A percentile compares a stretch with the other conserved stretches of the same genome.
These are phyloP conservation scores for Parnassius apollo DNA, from an alignment of 2,888 invertebrate species.

Conservation along the genomic window DNA sequence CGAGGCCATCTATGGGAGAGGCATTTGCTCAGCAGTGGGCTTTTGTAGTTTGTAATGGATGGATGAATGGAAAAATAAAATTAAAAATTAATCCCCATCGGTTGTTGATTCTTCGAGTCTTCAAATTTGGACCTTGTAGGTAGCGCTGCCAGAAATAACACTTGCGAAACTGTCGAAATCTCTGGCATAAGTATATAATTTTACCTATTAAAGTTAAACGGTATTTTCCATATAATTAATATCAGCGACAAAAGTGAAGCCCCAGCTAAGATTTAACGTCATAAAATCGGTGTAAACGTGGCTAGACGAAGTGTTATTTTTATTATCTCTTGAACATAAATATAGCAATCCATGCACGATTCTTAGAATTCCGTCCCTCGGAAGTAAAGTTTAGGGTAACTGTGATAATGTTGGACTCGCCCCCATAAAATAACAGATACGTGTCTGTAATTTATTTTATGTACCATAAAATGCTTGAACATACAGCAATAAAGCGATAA, in stretches of 20 bases:
- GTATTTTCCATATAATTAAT: too few relatives aligned
- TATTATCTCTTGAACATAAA: conserved; percentile 26
- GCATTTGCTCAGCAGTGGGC: too few relatives aligned
- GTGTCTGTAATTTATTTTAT: conserved; percentile 55
- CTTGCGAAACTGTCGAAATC: too few relatives aligned
- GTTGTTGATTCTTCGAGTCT: too few relatives aligned
- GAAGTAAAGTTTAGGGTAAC: conserved; percentile 22
- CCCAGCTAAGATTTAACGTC: conserved; percentile 10
- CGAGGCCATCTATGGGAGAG: too few relatives aligned
- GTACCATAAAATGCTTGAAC: conserved; percentile 51
- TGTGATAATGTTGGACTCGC: conserved; percentile 40
- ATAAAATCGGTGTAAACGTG: conserved; percentile 9
- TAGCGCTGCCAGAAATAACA: too few relatives aligned
- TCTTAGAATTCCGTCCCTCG: conserved; percentile 26
- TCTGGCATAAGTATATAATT: too few relatives aligned
- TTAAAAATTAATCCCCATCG: too few relatives aligned
- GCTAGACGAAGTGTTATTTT: conserved; percentile 20
- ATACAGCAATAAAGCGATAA: conserved; percentile 48
- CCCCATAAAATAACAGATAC: conserved; percentile 41
- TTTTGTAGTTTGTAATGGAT: too few relatives aligned
- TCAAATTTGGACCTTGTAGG: too few relatives aligned
- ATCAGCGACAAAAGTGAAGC: conserved; percentile 4
- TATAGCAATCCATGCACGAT: conserved; percentile 16
- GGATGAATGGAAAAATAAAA: too few relatives aligned
- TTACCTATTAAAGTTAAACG: too few relatives aligned